Conservation (phyloP, 2,113 vertebrate species). For the Procavia capensis region DNA sequence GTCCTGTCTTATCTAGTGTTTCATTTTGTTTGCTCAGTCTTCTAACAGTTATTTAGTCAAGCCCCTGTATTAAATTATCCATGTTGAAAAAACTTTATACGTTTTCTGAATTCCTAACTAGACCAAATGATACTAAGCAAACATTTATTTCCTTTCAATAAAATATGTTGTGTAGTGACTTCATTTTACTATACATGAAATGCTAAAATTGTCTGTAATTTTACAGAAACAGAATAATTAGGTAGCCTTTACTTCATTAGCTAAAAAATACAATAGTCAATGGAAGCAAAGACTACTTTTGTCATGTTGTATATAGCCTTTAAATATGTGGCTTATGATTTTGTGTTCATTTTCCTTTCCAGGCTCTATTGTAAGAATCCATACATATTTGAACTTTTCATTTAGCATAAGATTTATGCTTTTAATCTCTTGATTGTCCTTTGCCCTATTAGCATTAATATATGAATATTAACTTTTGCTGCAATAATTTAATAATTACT, state of each 20-base stretch:
- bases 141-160: not conserved
- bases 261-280: not conserved
- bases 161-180: not conserved
- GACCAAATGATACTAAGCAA: not conserved
- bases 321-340: not conserved
- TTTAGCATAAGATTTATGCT: not conserved
- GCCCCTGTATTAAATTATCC: not conserved
- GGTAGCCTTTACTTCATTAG: not conserved
- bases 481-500: slow-evolving; percentile 43
- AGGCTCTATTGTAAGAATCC: not conserved
- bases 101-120: not conserved
- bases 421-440: not conserved
- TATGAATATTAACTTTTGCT: not conserved
- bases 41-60: not conserved
- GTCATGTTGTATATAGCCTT: not conserved
- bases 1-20: not conserved
- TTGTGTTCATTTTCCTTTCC: not conserved
- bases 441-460: not conserved
- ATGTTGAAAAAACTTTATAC: not conserved
- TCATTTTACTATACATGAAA: not conserved
- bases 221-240: not conserved
- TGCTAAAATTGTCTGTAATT: not conserved
- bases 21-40: not conserved
- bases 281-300: not conserved
- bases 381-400: not conserved